Base-by-base conservation (phyloP, 1,140 invertebrate genomes). In the Eciton burchellii region DNA sequence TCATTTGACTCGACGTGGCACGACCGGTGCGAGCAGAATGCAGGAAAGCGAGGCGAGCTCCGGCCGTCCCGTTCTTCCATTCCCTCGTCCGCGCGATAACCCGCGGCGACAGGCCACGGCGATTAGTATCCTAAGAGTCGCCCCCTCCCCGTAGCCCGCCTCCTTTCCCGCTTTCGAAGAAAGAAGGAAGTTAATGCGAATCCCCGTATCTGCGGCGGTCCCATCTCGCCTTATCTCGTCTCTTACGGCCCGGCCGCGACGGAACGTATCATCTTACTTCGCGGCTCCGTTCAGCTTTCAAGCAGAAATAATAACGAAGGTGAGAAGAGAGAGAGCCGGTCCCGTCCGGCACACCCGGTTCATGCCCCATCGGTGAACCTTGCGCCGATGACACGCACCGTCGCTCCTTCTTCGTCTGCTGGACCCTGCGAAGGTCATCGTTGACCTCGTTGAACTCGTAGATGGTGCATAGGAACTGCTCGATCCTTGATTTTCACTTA, bases 201-300 rank as follows among this genome's bases (percentile, higher is more conserved):
- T 79, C 60, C 57, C 26, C 43, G 72, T 83, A 74, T 87, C 83
- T n/a, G n/a, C 83, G 56, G 76, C 56, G 57, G 60, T 81, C 77
- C 83, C 83, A 85, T 88, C 87, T 84, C 70, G 83, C 82, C 87
- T 88, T 87, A 88, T 88, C 87, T 88, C 26, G 54, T 68, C 83
- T 59, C 84, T 87, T 84, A 87, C 81, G 68, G 86, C 57, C 59
- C 57, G 81, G 85, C 76, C 84, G 56, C 77, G 62, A 43, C 68
- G 62, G 68, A 49, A 88, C 77, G 84, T 88, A 88, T 88, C 86
- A 88, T 88, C 84, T 87, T 88, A 87, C 77, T 81, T 26, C n/a
- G 59, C 77, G 65, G 54, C 83, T 70, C n/a, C 24, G 14, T 19
- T n/a, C n/a, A 21, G 49, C 26, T 35, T 35, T 49, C 66, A 57